A percentile compares a stretch with the other conserved stretches of the same genome.
phyloP scores from a whole-genome alignment of 35 echinoderm and acorn worm genomes.

The Anneissia japonica region DNA sequence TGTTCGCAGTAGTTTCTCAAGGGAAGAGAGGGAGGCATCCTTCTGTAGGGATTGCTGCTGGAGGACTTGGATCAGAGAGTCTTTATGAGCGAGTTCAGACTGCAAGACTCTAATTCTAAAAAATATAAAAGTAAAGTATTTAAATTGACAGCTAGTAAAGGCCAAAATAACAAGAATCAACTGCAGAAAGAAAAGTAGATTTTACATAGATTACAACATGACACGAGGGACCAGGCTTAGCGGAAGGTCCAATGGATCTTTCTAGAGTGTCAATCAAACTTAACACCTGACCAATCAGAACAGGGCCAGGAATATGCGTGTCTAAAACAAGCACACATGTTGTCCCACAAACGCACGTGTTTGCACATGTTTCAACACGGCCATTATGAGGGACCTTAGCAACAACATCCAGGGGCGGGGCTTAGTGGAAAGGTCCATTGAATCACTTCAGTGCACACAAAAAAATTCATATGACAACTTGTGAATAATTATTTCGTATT shows the following conservation, averaged over 20 bases:
- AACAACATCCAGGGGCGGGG: not conserved
- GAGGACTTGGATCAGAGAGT: constrained; percentile 66
- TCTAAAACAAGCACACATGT: no score
- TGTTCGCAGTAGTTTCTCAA: not conserved
- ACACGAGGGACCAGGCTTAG: no score
- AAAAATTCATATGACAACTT: not conserved
- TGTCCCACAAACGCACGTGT: not conserved
- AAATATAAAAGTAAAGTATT: not conserved
- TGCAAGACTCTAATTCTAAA: constrained; percentile 54
- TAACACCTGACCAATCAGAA: no score
- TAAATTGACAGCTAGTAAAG: no score
- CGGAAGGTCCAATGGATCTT: no score
- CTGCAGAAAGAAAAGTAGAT: no score
- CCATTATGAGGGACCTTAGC: not conserved
- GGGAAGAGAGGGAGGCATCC: constrained; percentile 48
- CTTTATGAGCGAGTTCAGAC: constrained; percentile 63
- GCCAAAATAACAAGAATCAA: no score
- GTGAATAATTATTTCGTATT: not conserved
- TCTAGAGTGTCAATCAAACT: no score
- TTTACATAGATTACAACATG: no score
- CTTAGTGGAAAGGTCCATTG: not conserved
- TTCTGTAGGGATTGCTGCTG: constrained; percentile 59
- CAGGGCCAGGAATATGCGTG: no score
- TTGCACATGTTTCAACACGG: not conserved
- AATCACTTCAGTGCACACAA: not conserved